Evolutionary conservation across 2,113 vertebrate species (phyloP).

Genomic region (Otus sunia): DNA sequence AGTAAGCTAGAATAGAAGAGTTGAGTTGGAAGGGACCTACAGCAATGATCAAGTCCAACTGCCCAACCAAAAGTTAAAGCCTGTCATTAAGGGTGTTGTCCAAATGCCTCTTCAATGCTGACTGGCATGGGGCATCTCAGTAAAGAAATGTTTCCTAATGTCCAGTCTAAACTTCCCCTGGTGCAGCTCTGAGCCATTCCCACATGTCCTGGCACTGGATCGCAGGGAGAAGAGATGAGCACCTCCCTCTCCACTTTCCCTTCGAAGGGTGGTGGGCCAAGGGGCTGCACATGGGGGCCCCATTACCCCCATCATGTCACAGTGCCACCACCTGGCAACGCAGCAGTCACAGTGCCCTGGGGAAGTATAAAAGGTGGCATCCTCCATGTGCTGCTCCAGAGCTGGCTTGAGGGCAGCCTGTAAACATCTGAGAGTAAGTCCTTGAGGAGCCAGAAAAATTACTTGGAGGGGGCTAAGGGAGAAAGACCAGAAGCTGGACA

Average conservation of each 20-base stretch:
- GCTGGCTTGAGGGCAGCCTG: too few species aligned
- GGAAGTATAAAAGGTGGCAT: too few species aligned
- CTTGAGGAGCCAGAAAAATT: too few species aligned
- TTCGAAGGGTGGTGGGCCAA: too few species aligned
- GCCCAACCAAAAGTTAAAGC: neutral
- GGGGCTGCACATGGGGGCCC: too few species aligned
- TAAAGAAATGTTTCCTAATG: neutral
- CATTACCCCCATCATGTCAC: too few species aligned
- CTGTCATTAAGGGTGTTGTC: neutral
- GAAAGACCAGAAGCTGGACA: too few species aligned
- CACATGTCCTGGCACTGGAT: fast-evolving
- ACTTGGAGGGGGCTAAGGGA: too few species aligned
- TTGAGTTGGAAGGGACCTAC: neutral
- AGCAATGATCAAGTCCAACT: neutral
- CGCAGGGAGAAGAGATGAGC: neutral
- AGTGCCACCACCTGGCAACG: too few species aligned
- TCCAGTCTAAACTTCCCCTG: neutral
- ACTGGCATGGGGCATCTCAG: fast-evolving
- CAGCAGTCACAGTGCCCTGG: too few species aligned
- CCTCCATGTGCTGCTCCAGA: too few species aligned
- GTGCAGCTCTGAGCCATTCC: neutral
- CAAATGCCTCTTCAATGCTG: neutral
- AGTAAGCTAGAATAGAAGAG: neutral
- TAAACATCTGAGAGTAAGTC: too few species aligned
- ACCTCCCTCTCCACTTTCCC: neutral